phyloP scores from a whole-genome alignment of 92 coral and sea anemone genomes.

The Actinostola sp. region DNA sequence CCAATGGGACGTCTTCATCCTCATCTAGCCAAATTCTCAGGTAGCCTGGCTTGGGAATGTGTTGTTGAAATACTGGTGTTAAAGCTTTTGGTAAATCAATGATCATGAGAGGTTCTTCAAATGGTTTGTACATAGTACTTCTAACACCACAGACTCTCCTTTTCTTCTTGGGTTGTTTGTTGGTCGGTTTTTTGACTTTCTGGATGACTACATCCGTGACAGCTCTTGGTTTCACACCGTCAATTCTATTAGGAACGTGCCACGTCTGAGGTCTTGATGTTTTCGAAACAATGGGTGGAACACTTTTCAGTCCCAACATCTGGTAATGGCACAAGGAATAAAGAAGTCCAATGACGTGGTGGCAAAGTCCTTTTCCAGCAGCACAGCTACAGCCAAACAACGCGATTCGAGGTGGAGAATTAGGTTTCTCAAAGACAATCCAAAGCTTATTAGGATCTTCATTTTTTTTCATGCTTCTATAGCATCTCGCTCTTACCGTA shows the following conservation, averaged over 20 bases:
- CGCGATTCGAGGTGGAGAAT: neutral
- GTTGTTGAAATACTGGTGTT: neutral
- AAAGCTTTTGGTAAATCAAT: neutral
- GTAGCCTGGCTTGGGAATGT: constrained; percentile 12
- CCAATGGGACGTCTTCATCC: constrained; percentile 4
- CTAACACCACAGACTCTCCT: constrained; percentile 18
- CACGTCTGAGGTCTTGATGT: constrained; percentile 41
- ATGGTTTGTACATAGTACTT: constrained; percentile 17
- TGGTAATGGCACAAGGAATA: constrained; percentile 26
- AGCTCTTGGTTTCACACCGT: constrained; percentile 36
- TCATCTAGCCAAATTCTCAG: constrained; percentile 22
- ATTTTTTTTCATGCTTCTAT: constrained; percentile 16
- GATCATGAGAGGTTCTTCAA: neutral
- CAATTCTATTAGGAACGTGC: constrained; percentile 52
- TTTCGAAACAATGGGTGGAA: constrained; percentile 30
- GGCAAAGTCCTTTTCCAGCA: constrained; percentile 36
- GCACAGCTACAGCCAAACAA: constrained; percentile 22
- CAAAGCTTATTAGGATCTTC: constrained; percentile 29
- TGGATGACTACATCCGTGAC: constrained; percentile 16
- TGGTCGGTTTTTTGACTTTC: constrained; percentile 16
- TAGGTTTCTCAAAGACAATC: constrained; percentile 5
- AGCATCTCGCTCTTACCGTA: constrained; percentile 29
- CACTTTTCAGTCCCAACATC: constrained; percentile 6
- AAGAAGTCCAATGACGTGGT: constrained; percentile 35
- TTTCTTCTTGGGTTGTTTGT: constrained; percentile 25